These are phyloP conservation scores for Psilopogon haemacephalus DNA, from an alignment of 2,113 vertebrate species.

Conservation along the genomic window DNA sequence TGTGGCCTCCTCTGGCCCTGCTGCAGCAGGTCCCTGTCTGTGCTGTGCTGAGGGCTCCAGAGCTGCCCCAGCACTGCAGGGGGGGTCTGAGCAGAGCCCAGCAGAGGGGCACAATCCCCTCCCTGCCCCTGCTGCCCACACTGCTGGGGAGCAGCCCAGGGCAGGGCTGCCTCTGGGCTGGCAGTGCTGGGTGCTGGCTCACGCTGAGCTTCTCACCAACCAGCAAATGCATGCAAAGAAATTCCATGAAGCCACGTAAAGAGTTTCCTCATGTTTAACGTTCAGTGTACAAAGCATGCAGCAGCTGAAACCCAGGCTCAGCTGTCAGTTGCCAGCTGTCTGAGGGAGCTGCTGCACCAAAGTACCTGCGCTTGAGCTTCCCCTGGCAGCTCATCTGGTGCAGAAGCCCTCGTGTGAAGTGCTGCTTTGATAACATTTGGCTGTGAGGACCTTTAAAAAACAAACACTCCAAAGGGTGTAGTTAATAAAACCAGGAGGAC, in stretches of 20 bases:
- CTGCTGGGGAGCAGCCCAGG: no score
- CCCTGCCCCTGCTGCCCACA: no score
- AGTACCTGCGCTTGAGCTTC: not conserved
- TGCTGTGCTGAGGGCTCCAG: no score
- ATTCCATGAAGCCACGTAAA: not conserved
- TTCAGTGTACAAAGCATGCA: accelerated
- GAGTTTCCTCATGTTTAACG: not conserved
- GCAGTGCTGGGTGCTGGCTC: no score
- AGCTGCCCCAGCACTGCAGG: no score
- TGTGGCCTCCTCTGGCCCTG: no score
- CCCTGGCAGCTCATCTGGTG: not conserved
- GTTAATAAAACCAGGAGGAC: not conserved
- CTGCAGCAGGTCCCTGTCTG: no score
- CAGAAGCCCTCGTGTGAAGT: accelerated
- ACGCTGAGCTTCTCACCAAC: no score
- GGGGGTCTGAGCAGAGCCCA: no score
- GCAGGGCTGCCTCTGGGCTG: no score
- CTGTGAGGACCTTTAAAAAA: not conserved
- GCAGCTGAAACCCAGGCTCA: not conserved
- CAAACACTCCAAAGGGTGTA: not conserved
- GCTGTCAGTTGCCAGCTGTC: not conserved
- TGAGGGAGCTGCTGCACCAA: accelerated
- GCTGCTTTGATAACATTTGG: not conserved
- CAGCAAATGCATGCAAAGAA: not conserved
- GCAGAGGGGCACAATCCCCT: no score